Evolutionary conservation across 53 echinoderm and acorn worm genomes (phyloP).

Genomic region (Holothuria scabra): DNA sequence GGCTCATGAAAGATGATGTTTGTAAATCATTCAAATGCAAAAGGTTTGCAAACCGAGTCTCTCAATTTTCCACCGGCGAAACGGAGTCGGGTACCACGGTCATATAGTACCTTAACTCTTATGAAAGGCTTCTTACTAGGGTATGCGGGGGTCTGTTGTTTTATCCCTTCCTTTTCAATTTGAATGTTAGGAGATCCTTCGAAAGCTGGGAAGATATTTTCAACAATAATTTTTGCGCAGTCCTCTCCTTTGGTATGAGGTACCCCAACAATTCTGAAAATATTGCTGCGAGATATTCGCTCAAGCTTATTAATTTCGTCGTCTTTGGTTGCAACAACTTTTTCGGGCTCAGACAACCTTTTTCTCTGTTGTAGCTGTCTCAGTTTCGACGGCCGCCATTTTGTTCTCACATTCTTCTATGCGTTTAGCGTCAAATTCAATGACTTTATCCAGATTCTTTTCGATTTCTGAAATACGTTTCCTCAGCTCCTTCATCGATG

Average conservation of each 20-base stretch:
- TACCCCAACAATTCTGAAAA: background rate
- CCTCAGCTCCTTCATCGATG: too few species aligned
- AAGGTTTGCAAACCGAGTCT: too few species aligned
- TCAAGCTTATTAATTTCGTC: background rate
- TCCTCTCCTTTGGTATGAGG: background rate
- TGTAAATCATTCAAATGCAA: too few species aligned
- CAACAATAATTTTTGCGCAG: background rate
- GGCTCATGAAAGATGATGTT: too few species aligned
- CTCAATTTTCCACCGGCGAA: too few species aligned
- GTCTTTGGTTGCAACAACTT: background rate
- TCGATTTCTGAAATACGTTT: too few species aligned
- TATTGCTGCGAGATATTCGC: background rate
- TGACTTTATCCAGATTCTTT: too few species aligned
- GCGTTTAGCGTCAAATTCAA: conserved; percentile 3
- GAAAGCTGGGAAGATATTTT: background rate
- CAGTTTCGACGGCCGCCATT: background rate
- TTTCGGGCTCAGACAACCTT: background rate
- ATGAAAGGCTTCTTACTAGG: background rate
- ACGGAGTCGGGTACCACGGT: too few species aligned
- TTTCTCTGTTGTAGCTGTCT: background rate
- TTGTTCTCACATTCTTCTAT: background rate
- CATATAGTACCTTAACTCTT: too few species aligned
- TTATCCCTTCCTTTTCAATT: background rate
- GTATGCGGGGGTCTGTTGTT: background rate
- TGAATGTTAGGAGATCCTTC: background rate